phyloP scores from a whole-genome alignment of 2,797 vertebrate genomes.

The Rachycentron canadum region DNA sequence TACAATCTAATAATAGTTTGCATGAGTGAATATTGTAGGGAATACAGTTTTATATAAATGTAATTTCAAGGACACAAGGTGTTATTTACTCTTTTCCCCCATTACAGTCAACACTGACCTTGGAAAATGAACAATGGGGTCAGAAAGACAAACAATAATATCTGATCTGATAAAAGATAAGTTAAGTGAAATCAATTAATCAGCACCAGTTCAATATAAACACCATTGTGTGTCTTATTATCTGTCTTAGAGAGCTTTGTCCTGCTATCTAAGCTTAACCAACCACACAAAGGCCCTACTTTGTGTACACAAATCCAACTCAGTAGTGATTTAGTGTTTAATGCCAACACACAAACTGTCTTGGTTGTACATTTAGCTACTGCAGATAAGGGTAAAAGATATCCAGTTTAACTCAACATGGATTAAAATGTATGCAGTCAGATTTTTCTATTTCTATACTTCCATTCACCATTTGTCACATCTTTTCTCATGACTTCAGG shows the following conservation, averaged over 20 bases:
- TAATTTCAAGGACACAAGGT: neutral
- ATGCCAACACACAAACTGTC: conserved; percentile 3
- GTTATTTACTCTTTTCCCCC: conserved; percentile 2
- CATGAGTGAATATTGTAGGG: neutral
- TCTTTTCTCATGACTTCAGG: conserved; percentile 44
- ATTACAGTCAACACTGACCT: conserved; percentile 18
- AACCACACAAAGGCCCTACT: neutral
- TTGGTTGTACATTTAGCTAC: conserved; percentile 1
- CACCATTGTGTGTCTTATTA: neutral
- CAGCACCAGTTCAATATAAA: neutral
- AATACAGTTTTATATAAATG: neutral
- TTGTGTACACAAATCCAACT: neutral
- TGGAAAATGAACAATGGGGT: conserved; percentile 9
- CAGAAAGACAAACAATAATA: conserved; percentile 25
- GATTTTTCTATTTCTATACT: conserved; percentile 5
- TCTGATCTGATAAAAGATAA: conserved; percentile 23
- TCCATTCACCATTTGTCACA: conserved; percentile 46
- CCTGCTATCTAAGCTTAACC: neutral
- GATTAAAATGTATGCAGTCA: conserved; percentile 20
- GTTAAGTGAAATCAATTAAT: conserved; percentile 8
- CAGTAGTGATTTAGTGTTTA: conserved; percentile 1
- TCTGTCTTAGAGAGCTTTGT: neutral
- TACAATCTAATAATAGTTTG: neutral
- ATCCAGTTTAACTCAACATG: conserved; percentile 8
- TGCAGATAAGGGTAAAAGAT: conserved; percentile 17